Conservation (phyloP, 2,888 invertebrate genomes). For the Ophion slaviceki region DNA sequence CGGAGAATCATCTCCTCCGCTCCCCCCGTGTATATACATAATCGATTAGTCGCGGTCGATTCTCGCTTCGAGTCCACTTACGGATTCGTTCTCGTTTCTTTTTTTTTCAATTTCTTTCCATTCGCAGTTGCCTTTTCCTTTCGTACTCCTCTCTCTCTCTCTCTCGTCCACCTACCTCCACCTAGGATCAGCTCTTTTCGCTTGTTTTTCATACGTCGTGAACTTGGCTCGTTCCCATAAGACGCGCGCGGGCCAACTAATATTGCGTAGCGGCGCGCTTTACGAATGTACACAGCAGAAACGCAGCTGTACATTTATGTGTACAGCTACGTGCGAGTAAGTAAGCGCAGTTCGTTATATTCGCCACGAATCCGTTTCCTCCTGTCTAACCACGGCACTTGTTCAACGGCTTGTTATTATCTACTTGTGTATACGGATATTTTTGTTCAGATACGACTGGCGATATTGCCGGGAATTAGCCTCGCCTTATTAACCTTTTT, state of each 20-base stretch:
- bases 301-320: neutral
- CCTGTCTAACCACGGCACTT: constrained; percentile 25
- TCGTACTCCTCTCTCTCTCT: neutral
- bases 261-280: neutral
- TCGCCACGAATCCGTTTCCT: constrained; percentile 44
- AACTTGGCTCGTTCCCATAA: neutral
- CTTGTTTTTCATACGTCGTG: neutral
- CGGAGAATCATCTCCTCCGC: neutral
- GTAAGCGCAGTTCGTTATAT: constrained; percentile 31
- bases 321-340: neutral
- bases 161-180: neutral
- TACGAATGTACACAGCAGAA: neutral
- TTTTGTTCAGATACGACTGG: constrained; percentile 16
- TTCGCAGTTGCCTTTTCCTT: constrained; percentile 49
- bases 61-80: constrained; percentile 77
- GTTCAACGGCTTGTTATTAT: constrained; percentile 57
- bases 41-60: constrained; percentile 77
- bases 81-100: constrained; percentile 75
- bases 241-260: neutral
- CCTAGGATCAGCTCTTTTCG: constrained; percentile 4
- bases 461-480: constrained; percentile 70
- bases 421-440: constrained; percentile 35
- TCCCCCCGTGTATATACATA: constrained; percentile 23
- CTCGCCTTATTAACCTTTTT: constrained; percentile 75
- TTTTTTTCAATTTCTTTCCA: constrained; percentile 69